Conservation (phyloP, 2,113 vertebrate genomes). For the Odocoileus virginianus region DNA sequence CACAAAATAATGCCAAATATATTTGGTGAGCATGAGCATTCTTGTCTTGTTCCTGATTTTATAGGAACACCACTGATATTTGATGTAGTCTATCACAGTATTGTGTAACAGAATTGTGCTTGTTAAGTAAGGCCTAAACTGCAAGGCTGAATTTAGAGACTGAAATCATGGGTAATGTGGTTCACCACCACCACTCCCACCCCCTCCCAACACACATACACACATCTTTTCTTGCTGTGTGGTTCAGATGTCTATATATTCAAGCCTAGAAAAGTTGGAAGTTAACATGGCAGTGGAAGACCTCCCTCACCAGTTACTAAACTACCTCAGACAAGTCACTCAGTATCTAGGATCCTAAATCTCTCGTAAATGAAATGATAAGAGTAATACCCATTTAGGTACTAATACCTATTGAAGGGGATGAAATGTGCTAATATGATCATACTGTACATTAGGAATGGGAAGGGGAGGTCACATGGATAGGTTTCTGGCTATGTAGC, state of each 20-base stretch:
- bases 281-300: not conserved
- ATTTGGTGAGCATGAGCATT: not conserved
- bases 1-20: not conserved
- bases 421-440: not conserved
- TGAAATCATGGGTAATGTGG: not conserved
- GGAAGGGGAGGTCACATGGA: fast-evolving
- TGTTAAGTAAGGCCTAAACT: not conserved
- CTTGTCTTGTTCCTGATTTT: not conserved
- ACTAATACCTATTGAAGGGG: not conserved
- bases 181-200: not conserved
- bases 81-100: not conserved
- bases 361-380: not conserved
- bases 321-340: not conserved
- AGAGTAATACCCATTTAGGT: not conserved
- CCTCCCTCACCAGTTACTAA: not conserved
- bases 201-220: not conserved
- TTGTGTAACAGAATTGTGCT: not conserved
- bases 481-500: not conserved
- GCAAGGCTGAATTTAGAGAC: not conserved
- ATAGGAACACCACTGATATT: not conserved
- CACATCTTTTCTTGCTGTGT: not conserved
- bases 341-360: not conserved
- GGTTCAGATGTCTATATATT: not conserved
- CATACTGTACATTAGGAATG: not conserved
- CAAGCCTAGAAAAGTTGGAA: not conserved